Evolutionary conservation across 2,113 vertebrate genomes (phyloP).

Genomic region (Megatriorchis doriae): DNA sequence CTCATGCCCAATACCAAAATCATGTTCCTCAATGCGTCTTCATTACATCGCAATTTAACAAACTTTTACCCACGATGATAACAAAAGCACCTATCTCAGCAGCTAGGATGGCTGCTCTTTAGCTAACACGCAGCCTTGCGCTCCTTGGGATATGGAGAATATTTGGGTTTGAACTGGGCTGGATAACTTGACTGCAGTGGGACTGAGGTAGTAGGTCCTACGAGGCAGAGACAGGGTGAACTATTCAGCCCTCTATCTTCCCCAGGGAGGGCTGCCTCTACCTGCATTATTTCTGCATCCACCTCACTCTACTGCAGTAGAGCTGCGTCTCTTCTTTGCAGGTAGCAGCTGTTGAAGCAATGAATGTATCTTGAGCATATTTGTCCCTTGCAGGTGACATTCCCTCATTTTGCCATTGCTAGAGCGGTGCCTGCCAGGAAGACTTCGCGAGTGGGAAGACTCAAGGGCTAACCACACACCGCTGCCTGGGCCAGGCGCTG

Average conservation of each 20-base stretch:
- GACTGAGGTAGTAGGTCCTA: not conserved
- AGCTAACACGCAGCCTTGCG: not conserved
- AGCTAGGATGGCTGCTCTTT: not conserved
- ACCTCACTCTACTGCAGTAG: not conserved
- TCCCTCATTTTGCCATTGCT: not conserved
- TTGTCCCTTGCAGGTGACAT: not conserved
- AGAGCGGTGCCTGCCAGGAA: not conserved
- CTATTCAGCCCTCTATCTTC: not conserved
- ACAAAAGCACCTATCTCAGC: not conserved
- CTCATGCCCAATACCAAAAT: not conserved
- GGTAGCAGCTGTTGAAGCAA: not conserved
- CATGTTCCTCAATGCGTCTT: not conserved
- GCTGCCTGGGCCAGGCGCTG: not conserved
- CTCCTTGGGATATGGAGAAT: not conserved
- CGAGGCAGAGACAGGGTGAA: not conserved
- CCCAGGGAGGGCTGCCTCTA: not conserved
- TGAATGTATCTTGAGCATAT: not conserved
- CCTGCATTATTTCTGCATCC: not conserved
- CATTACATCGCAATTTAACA: fast-evolving
- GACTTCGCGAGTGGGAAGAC: fast-evolving
- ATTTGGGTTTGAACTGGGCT: not conserved
- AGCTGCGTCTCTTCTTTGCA: not conserved
- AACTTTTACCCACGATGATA: not conserved
- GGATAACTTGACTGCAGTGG: not conserved
- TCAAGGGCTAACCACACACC: not conserved